phyloP scores from a whole-genome alignment of 37 sponge, comb jelly and placozoan species.

The Agelas oroides region DNA sequence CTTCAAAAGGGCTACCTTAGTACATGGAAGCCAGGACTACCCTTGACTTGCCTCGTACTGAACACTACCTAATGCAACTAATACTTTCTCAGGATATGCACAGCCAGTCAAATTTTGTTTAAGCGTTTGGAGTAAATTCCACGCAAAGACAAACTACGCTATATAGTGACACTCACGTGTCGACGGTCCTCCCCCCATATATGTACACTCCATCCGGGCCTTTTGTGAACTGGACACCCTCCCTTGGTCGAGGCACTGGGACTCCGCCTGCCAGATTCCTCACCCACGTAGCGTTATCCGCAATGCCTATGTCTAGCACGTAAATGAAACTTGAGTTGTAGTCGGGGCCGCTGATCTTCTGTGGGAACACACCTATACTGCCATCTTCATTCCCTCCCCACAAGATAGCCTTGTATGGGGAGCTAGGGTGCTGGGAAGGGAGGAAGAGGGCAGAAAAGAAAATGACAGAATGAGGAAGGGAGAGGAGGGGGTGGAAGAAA shows the following conservation, averaged over 20 bases:
- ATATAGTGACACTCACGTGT: slow-evolving; percentile 25
- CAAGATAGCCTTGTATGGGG: neutral
- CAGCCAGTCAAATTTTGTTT: no score
- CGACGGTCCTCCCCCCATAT: slow-evolving; percentile 60
- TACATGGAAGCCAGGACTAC: no score
- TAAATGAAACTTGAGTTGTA: neutral
- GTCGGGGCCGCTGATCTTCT: neutral
- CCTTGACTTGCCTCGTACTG: no score
- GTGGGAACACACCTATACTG: slow-evolving; percentile 35
- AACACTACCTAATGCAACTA: no score
- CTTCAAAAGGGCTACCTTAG: no score
- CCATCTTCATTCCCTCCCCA: slow-evolving; percentile 21
- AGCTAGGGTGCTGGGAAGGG: neutral
- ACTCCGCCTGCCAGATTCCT: neutral
- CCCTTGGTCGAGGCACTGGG: neutral
- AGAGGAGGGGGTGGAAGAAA: neutral
- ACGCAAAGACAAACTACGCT: no score
- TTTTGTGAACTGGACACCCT: slow-evolving; percentile 11
- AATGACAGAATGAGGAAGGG: neutral
- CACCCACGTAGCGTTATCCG: slow-evolving; percentile 17
- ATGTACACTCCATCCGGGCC: slow-evolving; percentile 19
- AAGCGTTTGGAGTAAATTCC: no score
- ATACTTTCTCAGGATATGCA: no score
- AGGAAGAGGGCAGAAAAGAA: neutral
- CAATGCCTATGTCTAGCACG: neutral